phyloP scores from a whole-genome alignment of 2,113 vertebrate species.

The Polyodon spathula region DNA sequence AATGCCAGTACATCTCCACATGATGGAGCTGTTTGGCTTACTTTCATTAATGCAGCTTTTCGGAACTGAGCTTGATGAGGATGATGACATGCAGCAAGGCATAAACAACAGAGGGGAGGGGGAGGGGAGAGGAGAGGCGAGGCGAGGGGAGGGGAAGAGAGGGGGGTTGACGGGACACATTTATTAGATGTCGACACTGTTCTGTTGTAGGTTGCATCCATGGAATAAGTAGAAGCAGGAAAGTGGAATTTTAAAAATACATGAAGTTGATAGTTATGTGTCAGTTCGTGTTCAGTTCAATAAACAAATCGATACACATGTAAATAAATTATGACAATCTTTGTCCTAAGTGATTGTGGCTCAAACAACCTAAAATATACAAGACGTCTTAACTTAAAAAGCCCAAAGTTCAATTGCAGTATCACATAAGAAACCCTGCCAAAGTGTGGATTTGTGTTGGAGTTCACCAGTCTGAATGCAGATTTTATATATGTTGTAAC shows the following conservation, averaged over 20 bases:
- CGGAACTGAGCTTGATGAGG: neutral
- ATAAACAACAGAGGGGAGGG: neutral
- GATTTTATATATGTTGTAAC: no score
- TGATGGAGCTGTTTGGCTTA: constrained; percentile 48
- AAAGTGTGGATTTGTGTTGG: no score
- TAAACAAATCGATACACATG: constrained; percentile 27
- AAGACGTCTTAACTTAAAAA: constrained; percentile 14
- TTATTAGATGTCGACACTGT: constrained; percentile 1
- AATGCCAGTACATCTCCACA: constrained; percentile 33
- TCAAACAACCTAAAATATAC: constrained; percentile 16
- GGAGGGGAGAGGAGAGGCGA: neutral
- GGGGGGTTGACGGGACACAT: neutral
- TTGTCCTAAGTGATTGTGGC: constrained; percentile 24
- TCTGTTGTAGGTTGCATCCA: neutral
- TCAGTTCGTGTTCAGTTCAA: constrained; percentile 30
- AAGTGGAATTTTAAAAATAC: constrained; percentile 24
- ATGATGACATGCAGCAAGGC: neutral
- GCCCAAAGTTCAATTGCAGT: no score
- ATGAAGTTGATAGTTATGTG: constrained; percentile 35
- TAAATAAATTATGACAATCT: constrained; percentile 46
- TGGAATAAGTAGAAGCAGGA: constrained; percentile 4
- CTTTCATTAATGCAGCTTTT: neutral
- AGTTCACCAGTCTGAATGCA: no score
- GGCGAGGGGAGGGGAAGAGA: no score
- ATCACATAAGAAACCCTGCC: no score